phyloP scores from a whole-genome alignment of 2,113 vertebrate genomes.

The Neopipo cinnamomea region DNA sequence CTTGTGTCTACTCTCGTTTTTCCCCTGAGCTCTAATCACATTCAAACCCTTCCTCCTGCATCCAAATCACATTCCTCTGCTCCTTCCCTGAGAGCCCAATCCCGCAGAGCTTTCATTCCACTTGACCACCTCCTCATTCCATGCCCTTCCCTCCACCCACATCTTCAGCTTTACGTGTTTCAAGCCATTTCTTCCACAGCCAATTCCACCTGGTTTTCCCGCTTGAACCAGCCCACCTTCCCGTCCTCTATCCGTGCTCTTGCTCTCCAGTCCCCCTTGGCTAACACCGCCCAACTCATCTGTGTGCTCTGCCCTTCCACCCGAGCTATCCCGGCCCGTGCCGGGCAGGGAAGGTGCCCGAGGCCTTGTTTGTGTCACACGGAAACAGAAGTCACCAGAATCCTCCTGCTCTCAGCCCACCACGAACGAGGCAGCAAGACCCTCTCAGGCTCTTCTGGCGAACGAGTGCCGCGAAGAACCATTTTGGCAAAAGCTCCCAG shows the following conservation, averaged over 20 bases:
- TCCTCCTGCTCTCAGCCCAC: too few species aligned
- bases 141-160: not conserved
- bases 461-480: too few species aligned
- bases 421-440: too few species aligned
- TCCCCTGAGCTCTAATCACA: not conserved
- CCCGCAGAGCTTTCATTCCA: rapidly evolving
- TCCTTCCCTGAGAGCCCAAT: not conserved
- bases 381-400: too few species aligned
- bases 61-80: not conserved
- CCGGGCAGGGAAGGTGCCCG: too few species aligned
- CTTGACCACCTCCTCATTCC: not conserved
- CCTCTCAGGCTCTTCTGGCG: too few species aligned
- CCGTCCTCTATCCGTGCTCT: rapidly evolving
- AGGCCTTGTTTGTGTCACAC: too few species aligned
- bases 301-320: too few species aligned
- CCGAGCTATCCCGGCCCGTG: too few species aligned
- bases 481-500: too few species aligned
- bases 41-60: not conserved
- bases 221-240: too few species aligned
- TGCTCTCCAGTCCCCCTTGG: not conserved
- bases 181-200: not conserved
- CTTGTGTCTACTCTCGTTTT: not conserved
- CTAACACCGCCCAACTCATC: too few species aligned
- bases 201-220: not conserved
- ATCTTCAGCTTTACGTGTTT: not conserved